Base-by-base conservation (phyloP, 2,113 vertebrate species). In the Apaloderma vittatum region DNA sequence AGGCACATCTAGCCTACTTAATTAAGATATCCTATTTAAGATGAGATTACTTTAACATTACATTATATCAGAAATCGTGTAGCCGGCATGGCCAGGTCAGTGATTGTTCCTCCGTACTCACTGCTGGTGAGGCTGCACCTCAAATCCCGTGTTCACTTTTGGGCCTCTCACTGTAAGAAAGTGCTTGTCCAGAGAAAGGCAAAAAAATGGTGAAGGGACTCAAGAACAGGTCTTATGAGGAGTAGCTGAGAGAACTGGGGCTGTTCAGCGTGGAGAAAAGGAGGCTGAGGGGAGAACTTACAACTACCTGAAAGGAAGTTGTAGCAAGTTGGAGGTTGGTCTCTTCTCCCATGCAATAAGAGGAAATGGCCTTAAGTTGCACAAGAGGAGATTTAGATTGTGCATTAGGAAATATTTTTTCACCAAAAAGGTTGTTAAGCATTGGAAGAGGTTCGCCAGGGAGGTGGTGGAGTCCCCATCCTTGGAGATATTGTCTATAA, bases 81-180 rank as follows among this genome's bases (percentile, higher is more conserved):
- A 32, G 5, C 40, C 54, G 46, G 37, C 40, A 74, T 30, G 29
- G 45, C 1, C 2, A 14, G 37, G 52, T 21, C 0, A 3, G 29
- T 7, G 37, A n/a, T 45, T 4, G 1, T 32, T 15, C 21, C 19
- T 15, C 29, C 24, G 70, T 32, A 23, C 20, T 40, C 0, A 8
- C 27, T 27, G 22, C 68, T 54, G 7, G 27, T 52, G 49, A 52
- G 34, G 34, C 14, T 1, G 1, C 27, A 54, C 11, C 27, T 72
- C 3, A 0, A 30, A 3, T 17, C 0, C 27, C 17, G 6, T 17
- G 19, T 17, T 40, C 11, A 23, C 11, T 43, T 32, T 55, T 13
- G 36, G 20, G 51, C 27, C 19, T 4, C 20, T 30, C 49, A 23
- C 14, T 12, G 10, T 49, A 37, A 3, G 24, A 70, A 8, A 15